phyloP scores from a whole-genome alignment of 2,888 invertebrate species.

The Chrysopilus asiliformis region DNA sequence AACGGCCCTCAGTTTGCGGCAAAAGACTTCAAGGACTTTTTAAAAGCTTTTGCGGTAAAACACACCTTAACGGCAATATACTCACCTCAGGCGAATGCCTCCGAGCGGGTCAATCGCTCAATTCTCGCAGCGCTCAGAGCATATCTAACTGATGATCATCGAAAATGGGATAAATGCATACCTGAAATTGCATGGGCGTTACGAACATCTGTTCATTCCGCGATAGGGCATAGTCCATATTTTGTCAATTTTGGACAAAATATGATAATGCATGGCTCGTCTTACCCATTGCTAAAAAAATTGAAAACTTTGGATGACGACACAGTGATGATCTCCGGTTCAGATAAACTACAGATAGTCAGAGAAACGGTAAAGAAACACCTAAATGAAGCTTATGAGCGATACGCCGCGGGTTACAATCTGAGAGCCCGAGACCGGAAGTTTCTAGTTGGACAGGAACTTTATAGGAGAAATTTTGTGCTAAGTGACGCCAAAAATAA shows the following conservation, averaged over 20 bases:
- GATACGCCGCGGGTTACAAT: background rate
- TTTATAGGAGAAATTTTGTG: slow-evolving; percentile 2
- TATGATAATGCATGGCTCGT: slow-evolving; percentile 10
- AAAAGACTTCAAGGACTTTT: no score
- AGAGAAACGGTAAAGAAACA: background rate
- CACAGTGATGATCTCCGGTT: no score
- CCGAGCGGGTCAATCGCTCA: slow-evolving; percentile 21
- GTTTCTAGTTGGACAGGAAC: background rate
- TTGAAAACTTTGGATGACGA: no score
- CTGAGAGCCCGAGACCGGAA: background rate
- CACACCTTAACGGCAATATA: no score
- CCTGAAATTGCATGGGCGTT: slow-evolving; percentile 19
- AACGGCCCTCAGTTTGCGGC: no score
- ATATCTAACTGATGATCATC: slow-evolving; percentile 16
- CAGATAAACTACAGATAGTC: background rate
- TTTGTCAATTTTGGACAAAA: slow-evolving; percentile 17
- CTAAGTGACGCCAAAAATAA: no score
- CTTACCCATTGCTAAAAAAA: slow-evolving; percentile 6
- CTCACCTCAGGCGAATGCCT: slow-evolving; percentile 25
- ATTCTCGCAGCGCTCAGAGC: slow-evolving; percentile 21
- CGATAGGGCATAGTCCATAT: slow-evolving; percentile 18
- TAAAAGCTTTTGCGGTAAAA: no score
- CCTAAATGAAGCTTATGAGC: background rate
- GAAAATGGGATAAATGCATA: slow-evolving; percentile 19
- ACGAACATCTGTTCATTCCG: slow-evolving; percentile 18